Evolutionary conservation across 2,888 invertebrate genomes (phyloP), one percentile per base, ranked within the genome.

Genomic region (Oscheius myriophilus): DNA sequence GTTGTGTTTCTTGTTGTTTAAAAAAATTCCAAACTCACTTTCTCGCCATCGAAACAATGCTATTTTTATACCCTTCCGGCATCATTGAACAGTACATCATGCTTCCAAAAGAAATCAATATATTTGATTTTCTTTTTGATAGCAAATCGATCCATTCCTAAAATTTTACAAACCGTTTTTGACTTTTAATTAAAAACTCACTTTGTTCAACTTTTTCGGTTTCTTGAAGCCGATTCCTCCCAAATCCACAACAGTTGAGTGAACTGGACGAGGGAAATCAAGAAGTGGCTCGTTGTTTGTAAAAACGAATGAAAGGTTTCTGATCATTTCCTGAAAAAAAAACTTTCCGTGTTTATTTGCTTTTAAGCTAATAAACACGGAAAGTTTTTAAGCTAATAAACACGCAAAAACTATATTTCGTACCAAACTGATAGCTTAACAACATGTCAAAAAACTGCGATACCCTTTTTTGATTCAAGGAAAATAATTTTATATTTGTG

Each of bases 91-190:
- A 25, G 1, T 55, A 57, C 43, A 51, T 46, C 18, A 66, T 26
- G 25, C 49, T 57, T 25, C 66, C 66, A 51, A 66, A 66, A 12
- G 66, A 66, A 21, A 66, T 57, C 7, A 66, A 39, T 1, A 58
- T 57, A 26, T 41, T 66, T 25, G n/a, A 26, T 26, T 45, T 39
- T 33, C 66, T 42, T 21, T 52, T 41, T 2, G 41, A 7, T 11
- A 66, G 46, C 14, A 66, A 57, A 3, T 45, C 25, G 9, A 33
- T 33, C 66, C 66, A 66, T n/a, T 58, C 51, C 49, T 57, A 21
- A 58, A 33, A n/a, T n/a, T n/a, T n/a, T n/a, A n/a, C 9, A 33
- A 33, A 33, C 33, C 3, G 33, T 33, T 33, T 33, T n/a, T n/a
- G n/a, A n/a, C n/a, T n/a, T n/a, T n/a, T n/a, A n/a, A n/a, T n/a